A percentile compares a stretch with the other conserved stretches of the same genome.
Conservation (phyloP, 2,113 vertebrate species). For the Gobius niger region DNA sequence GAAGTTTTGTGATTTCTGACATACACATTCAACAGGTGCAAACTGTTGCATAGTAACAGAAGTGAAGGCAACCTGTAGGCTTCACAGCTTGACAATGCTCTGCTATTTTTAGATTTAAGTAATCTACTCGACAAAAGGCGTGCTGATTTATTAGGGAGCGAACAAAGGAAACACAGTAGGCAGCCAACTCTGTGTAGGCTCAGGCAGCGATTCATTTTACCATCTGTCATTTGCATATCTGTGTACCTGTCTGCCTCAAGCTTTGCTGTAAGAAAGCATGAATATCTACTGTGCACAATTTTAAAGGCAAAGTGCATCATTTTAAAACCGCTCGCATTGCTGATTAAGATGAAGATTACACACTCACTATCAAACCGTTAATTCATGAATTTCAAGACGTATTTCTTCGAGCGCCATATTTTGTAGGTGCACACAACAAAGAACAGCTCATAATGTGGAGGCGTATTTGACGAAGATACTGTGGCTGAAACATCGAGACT, state of each 20-base stretch:
- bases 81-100: constrained; percentile 15
- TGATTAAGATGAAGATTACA: background rate
- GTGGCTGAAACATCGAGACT: background rate
- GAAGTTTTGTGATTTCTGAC: constrained; percentile 16
- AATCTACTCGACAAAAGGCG: constrained; percentile 32
- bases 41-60: constrained; percentile 70
- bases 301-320: background rate
- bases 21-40: constrained; percentile 60
- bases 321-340: background rate
- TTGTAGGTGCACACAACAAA: background rate
- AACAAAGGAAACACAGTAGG: constrained; percentile 7
- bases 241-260: constrained; percentile 23
- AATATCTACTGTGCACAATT: background rate
- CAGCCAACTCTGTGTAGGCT: constrained; percentile 25
- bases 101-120: constrained; percentile 38
- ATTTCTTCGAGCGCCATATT: background rate
- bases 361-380: background rate
- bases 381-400: background rate
- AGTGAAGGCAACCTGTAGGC: constrained; percentile 31
- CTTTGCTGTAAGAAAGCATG: background rate
- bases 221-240: constrained; percentile 34
- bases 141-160: constrained; percentile 25
- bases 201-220: constrained; percentile 14
- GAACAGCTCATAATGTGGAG: background rate
- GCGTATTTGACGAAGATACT: constrained; percentile 1